Conservation (phyloP, 1,140 invertebrate genomes). For the Tenebrio molitor region DNA sequence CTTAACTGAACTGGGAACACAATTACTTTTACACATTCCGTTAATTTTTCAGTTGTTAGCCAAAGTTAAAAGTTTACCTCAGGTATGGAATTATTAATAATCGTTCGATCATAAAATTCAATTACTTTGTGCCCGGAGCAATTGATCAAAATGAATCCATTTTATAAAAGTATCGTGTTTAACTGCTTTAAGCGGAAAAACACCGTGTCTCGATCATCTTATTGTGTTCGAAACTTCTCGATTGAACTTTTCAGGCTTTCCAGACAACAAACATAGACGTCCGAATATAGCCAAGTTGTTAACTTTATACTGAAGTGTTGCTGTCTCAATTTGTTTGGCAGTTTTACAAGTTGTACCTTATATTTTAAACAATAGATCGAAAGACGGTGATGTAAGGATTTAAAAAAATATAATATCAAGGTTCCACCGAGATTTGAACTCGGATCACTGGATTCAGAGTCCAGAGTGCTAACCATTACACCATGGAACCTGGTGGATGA, state of each 20-base stretch:
- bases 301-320: too few species aligned
- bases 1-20: too few species aligned
- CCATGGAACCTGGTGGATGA: slow-evolving; percentile 59
- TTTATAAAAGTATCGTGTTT: slow-evolving; percentile 3
- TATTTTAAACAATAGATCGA: too few species aligned
- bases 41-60: background rate
- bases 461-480: slow-evolving; percentile 64
- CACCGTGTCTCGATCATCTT: background rate
- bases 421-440: slow-evolving; percentile 65
- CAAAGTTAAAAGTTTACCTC: background rate
- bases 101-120: slow-evolving; percentile 15
- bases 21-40: background rate
- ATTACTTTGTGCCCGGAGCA: background rate
- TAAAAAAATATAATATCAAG: too few species aligned
- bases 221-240: slow-evolving; percentile 1
- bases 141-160: slow-evolving; percentile 21
- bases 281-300: too few species aligned
- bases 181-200: slow-evolving; percentile 7
- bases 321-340: too few species aligned
- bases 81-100: slow-evolving; percentile 20
- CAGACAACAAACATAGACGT: too few species aligned
- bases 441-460: slow-evolving; percentile 65
- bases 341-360: too few species aligned
- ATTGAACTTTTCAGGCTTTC: background rate
- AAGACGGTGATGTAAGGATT: too few species aligned